Percentiles rank a stretch among this genome's conserved stretches.
Conservation (phyloP, 2,888 invertebrate genomes). For the Hipparchia sbordonii region DNA sequence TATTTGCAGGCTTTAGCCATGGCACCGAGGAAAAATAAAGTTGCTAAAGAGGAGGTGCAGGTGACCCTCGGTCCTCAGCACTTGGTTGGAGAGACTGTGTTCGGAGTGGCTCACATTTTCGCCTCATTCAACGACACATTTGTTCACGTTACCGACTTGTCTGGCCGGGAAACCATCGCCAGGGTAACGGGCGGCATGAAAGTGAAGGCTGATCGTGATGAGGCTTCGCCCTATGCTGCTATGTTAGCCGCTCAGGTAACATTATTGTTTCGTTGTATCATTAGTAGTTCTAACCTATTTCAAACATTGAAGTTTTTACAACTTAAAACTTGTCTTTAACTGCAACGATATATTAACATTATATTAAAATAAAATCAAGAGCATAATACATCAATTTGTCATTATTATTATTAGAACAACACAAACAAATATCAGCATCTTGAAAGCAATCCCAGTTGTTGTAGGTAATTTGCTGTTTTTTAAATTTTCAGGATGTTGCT, state of each 20-base stretch:
- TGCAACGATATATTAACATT: too few relatives aligned
- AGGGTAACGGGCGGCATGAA: constrained; percentile 99
- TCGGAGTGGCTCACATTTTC: constrained; percentile 99
- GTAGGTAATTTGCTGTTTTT: constrained; percentile 21
- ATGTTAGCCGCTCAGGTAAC: constrained; percentile 99
- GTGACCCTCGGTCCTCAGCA: constrained; percentile 98
- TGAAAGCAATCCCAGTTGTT: background rate
- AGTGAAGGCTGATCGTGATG: constrained; percentile 99
- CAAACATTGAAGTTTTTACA: background rate
- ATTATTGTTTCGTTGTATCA: constrained; percentile 1
- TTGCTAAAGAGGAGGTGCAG: constrained; percentile 97
- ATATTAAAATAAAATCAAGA: too few relatives aligned
- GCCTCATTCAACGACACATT: constrained; percentile 99
- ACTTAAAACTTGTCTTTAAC: background rate
- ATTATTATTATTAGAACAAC: too few relatives aligned
- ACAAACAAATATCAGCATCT: too few relatives aligned
- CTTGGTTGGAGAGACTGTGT: constrained; percentile 98
- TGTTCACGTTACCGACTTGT: constrained; percentile 99
- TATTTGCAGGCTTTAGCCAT: constrained; percentile 84
- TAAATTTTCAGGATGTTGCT: constrained; percentile 92
- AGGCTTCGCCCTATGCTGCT: constrained; percentile 99
- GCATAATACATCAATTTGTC: too few relatives aligned
- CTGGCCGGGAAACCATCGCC: constrained; percentile 97
- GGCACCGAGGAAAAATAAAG: constrained; percentile 99
- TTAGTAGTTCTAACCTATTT: constrained; percentile 6